Base-by-base conservation (phyloP, 2,888 invertebrate genomes). In the Eurytoma adleriae region DNA sequence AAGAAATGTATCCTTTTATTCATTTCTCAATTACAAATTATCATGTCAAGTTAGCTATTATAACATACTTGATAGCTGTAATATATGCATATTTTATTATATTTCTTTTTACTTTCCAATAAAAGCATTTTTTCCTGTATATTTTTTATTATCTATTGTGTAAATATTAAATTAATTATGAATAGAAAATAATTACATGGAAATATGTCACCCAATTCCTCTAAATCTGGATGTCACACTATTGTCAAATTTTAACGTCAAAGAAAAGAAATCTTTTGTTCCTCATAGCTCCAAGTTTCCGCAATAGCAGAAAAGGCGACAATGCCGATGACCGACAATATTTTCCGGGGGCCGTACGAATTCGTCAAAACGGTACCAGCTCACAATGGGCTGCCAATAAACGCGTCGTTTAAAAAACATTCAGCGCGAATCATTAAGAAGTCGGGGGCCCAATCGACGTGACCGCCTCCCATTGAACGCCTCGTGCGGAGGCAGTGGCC, bases 1-100 rank as follows among this genome's bases (percentile, higher is more conserved):
- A 12, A 27, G 13, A 48, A 59, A 74, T 59, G 56, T 13, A 56
- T 73, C 48, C 16, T 50, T 72, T 62, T 72, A 72, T 64, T 73
- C 18, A 5, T 69, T 57, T 56, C 12, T 66, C 10, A 40, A 40
- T 40, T 40, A 40, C 40, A 40, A 40, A 40, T 40, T 40, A 40
- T 40, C 10, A 10, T 40, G 40, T 40, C 40, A 40, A 40, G 7
- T 10, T 10, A 40, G 40, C 40, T 30, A 5, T 30, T 30, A 40
- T 40, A 40, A 40, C 10, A 7, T 10, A 1, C 40, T 40, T 7
- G 40, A 40, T 40, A 40, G 10, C 10, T 10, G 10, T 40, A 40
- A 7, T 40, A 10, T 7, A 40, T 40, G 40, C 10, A 40, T 10
- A 10, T 40, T 40, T 40, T 7, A 40, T 40, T 40, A 40, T 10